Evolutionary conservation across 2,797 vertebrate genomes (phyloP).

Genomic region (Cyclopterus lumpus): DNA sequence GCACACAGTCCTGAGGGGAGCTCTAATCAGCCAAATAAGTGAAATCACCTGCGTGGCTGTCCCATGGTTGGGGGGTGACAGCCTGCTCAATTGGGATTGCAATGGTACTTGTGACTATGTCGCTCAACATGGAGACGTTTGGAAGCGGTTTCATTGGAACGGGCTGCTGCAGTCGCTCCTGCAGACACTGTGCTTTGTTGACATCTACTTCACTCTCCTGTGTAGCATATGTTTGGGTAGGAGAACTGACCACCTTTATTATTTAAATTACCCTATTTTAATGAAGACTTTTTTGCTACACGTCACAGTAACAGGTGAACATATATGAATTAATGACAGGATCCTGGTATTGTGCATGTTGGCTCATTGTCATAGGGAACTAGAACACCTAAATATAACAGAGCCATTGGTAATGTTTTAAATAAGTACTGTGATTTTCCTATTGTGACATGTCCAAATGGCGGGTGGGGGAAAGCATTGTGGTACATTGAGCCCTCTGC

Average conservation of each 20-base stretch:
- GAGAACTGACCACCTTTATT: not conserved
- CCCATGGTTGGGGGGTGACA: not conserved
- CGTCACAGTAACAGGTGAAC: not conserved
- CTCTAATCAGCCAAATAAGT: not conserved
- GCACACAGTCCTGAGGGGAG: not conserved
- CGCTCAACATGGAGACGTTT: not conserved
- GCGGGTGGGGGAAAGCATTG: not conserved
- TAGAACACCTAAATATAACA: not conserved
- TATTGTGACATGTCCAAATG: not conserved
- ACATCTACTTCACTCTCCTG: not conserved
- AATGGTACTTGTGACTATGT: too few relatives aligned
- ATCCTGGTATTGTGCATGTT: not conserved
- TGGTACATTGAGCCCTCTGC: not conserved
- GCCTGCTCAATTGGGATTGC: not conserved
- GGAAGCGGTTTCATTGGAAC: not conserved
- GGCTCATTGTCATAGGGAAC: not conserved
- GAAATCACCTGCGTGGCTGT: conserved; percentile 12
- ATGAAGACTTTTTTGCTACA: not conserved
- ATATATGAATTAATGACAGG: not conserved
- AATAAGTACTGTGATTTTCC: not conserved
- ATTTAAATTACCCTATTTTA: not conserved
- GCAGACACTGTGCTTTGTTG: not conserved
- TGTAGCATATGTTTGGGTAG: not conserved
- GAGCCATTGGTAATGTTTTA: not conserved
- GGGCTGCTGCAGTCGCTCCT: not conserved